Conservation (phyloP, 2,797 vertebrate species). For the Notolabrus celidotus region DNA sequence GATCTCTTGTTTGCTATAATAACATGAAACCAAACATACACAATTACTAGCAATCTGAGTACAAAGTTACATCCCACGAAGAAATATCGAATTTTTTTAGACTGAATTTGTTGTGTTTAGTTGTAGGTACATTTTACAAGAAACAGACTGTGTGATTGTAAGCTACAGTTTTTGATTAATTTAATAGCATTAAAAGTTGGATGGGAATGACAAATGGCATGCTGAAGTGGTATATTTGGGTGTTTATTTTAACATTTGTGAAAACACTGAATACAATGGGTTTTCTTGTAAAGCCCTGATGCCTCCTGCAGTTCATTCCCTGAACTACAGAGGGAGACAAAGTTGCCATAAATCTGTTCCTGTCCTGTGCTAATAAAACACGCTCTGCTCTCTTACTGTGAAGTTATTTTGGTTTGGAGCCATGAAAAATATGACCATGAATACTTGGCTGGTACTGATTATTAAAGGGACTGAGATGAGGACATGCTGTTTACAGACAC, state of each 20-base stretch:
- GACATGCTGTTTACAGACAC: neutral
- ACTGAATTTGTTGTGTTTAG: no score
- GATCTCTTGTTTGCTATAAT: neutral
- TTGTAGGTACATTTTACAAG: no score
- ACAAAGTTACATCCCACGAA: no score
- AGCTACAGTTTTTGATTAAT: no score
- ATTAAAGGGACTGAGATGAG: neutral
- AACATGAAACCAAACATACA: neutral
- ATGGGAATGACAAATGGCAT: no score
- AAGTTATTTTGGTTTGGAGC: neutral
- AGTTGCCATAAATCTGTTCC: neutral
- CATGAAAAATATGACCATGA: neutral
- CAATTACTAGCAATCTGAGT: no score
- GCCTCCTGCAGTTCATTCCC: conserved; percentile 10
- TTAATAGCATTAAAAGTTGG: no score
- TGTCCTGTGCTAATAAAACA: conserved; percentile 10
- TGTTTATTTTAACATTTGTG: no score
- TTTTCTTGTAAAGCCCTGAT: neutral
- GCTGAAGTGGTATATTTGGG: no score
- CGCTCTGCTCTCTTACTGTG: neutral
- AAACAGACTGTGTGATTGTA: no score
- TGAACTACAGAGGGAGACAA: conserved; percentile 41
- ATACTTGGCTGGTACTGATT: neutral
- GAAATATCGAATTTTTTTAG: no score
- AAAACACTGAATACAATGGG: neutral